Percentiles rank a stretch among this genome's conserved stretches.
These are phyloP conservation scores for Sitophilus oryzae DNA, from an alignment of 1,140 invertebrate species.

Conservation along the genomic window DNA sequence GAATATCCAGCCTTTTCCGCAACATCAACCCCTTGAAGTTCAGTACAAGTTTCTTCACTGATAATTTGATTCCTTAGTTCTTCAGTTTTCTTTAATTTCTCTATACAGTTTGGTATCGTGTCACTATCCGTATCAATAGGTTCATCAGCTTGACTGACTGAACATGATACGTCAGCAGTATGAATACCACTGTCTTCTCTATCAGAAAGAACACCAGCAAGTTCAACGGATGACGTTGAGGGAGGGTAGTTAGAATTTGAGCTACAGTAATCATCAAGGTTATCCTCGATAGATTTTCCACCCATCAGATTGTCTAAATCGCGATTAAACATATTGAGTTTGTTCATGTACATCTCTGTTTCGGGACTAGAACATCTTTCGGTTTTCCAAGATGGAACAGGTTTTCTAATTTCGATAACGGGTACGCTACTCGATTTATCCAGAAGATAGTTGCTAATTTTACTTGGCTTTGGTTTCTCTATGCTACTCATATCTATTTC, in stretches of 20 bases:
- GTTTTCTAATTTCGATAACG: slow-evolving; percentile 25
- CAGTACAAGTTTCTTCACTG: slow-evolving; percentile 11
- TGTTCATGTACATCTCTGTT: slow-evolving; percentile 37
- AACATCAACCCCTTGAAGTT: not conserved
- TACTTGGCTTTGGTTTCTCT: slow-evolving; percentile 26
- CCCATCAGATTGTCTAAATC: slow-evolving; percentile 36
- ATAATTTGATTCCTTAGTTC: slow-evolving; percentile 19
- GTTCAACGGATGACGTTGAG: slow-evolving; percentile 49
- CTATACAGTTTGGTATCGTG: slow-evolving; percentile 32
- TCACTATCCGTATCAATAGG: slow-evolving; percentile 46
- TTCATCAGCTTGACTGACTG: slow-evolving; percentile 66
- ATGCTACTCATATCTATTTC: slow-evolving; percentile 31
- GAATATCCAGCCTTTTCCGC: not conserved
- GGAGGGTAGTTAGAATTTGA: slow-evolving; percentile 46
- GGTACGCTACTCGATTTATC: slow-evolving; percentile 29
- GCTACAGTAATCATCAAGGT: slow-evolving; percentile 39
- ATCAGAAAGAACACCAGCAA: slow-evolving; percentile 57
- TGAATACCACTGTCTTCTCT: slow-evolving; percentile 77
- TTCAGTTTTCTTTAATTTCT: slow-evolving; percentile 32
- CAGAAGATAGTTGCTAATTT: slow-evolving; percentile 32
- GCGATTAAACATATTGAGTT: slow-evolving; percentile 36
- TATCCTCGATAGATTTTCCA: slow-evolving; percentile 41
- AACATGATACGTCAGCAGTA: slow-evolving; percentile 70
- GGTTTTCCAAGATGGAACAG: slow-evolving; percentile 17
- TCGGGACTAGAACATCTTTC: slow-evolving; percentile 36